Base-by-base conservation (phyloP, 2,113 vertebrate species). In the Crotalus helleri region DNA sequence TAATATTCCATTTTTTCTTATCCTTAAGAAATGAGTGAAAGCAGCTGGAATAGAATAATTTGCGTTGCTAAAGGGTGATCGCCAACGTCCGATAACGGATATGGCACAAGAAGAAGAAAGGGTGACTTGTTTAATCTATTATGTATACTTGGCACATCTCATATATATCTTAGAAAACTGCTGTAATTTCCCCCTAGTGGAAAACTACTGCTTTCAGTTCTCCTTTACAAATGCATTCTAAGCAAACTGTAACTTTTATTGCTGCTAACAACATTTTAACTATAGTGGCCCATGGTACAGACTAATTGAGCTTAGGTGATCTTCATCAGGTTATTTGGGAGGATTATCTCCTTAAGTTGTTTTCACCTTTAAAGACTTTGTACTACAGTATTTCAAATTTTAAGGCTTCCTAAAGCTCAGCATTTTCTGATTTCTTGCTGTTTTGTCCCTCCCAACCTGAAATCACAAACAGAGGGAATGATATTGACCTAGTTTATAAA, bases 71-170 rank as follows among this genome's bases (percentile, higher is more conserved):
- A 59, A 92, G 74, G 89, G 85, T 33, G 54, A 88, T 46, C 44
- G 44, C 44, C 44, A 46, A 46, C 3, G 4, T 46, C 44, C 44
- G 44, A 46, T 46, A 46, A 46, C 44, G 4, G 44, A 46, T 46
- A 46, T 46, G 44, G 44, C 44, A 46, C 44, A 46, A 46, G 4
- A 46, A 46, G 44, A 46, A 46, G 44, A 88, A 59, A 92, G 74
- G 89, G 85, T 33, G 54, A 88, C 49, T 94, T 94, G 92, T 90
- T 95, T 94, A 93, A 93, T 55, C 58, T 86, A 74, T 94, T 85
- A 51, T 81, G 11, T 89, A 44, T 81, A 61, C 17, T 54, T 1
- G 3, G 69, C 93, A 90, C 86, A 86, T 95, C 33, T 64, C 58
- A 74, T 0, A 3, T 17, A 87, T 7, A 91, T 19, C 87, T 93